phyloP scores from a whole-genome alignment of 2,797 vertebrate genomes.

The Falco biarmicus region DNA sequence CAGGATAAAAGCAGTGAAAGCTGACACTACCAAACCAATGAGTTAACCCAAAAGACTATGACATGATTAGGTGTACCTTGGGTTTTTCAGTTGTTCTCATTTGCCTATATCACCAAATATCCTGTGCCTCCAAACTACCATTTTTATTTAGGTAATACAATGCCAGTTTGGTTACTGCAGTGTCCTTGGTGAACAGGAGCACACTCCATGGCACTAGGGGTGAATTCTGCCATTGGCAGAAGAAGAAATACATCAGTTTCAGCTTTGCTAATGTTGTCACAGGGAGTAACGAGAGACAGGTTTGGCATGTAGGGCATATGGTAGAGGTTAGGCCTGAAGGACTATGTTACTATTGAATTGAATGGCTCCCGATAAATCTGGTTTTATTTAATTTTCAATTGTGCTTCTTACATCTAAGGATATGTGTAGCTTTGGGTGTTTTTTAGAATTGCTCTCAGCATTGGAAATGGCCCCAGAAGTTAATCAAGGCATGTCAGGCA shows the following conservation, averaged over 20 bases:
- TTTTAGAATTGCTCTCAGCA: conserved; percentile 15
- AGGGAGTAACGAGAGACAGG: not conserved
- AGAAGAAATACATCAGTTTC: not conserved
- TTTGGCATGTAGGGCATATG: not conserved
- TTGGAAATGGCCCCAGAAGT: not conserved
- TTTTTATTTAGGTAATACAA: not conserved
- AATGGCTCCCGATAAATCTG: not conserved
- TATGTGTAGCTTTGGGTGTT: not conserved
- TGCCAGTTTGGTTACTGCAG: not conserved
- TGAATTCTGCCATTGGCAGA: not conserved
- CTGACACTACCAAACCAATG: not conserved
- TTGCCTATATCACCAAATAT: not conserved
- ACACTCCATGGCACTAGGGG: not conserved
- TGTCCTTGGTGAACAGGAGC: not conserved
- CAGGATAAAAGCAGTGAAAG: conserved; percentile 17
- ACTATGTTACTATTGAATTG: not conserved
- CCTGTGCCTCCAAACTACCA: not conserved
- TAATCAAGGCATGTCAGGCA: not conserved
- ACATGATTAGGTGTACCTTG: not conserved
- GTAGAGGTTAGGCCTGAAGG: not conserved
- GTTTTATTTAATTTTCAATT: conserved; percentile 17
- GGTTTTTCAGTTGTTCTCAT: not conserved
- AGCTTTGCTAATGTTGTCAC: not conserved
- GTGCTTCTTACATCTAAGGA: not conserved
- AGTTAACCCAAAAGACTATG: not conserved